phyloP scores from a whole-genome alignment of 2,797 vertebrate genomes.

The Sebastes iracundus region DNA sequence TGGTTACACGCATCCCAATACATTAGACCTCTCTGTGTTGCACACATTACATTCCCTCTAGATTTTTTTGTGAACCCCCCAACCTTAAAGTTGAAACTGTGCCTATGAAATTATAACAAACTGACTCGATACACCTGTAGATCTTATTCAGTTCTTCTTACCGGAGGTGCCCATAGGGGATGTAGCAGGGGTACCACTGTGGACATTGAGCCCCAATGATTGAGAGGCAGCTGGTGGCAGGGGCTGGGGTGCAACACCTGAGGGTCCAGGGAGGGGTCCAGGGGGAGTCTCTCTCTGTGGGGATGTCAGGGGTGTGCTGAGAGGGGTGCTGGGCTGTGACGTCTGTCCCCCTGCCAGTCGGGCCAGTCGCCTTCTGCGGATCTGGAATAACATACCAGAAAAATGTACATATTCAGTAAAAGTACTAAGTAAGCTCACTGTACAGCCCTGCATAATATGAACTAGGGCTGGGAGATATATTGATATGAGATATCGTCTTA shows the following conservation, averaged over 20 bases:
- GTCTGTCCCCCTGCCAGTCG: constrained; percentile 94
- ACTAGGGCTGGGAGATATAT: accelerated
- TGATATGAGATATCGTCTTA: no score
- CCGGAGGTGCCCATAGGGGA: constrained; percentile 96
- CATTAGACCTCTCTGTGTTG: no score
- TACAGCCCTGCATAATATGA: no score
- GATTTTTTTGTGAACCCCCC: no score
- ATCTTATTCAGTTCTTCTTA: constrained; percentile 72
- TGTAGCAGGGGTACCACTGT: constrained; percentile 96
- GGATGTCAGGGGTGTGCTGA: constrained; percentile 94
- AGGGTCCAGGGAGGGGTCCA: constrained; percentile 90
- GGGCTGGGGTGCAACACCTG: constrained; percentile 84
- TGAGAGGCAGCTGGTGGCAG: constrained; percentile 89
- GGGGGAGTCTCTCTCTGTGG: constrained; percentile 97
- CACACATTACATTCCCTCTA: no score
- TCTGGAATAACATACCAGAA: constrained; percentile 76
- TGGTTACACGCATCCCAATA: no score
- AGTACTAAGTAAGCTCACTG: background rate
- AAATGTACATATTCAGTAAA: background rate
- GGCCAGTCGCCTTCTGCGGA: constrained; percentile 94
- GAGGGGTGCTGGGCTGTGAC: constrained; percentile 94
- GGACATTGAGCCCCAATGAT: constrained; percentile 90
- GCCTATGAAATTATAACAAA: background rate
- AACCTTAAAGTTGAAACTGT: no score
- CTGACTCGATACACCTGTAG: background rate